These are phyloP conservation scores for Tanytarsus gracilentus DNA, from an alignment of 2,888 invertebrate genomes.

Conservation along the genomic window DNA sequence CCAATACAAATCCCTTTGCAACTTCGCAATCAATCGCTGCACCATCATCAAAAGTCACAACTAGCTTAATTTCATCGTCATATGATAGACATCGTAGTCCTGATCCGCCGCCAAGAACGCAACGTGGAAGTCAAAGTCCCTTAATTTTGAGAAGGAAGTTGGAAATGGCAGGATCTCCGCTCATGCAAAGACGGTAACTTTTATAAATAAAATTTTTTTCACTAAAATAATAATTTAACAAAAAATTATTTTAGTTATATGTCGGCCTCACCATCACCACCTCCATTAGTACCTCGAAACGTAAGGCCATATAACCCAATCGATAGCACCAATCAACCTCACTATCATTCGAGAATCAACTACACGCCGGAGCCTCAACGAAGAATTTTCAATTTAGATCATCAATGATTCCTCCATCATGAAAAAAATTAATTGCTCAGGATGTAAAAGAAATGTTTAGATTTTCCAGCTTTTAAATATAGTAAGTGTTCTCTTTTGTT, in stretches of 20 bases:
- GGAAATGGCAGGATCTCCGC: slow-evolving; percentile 48
- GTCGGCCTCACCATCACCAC: slow-evolving; percentile 45
- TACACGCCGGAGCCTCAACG: slow-evolving; percentile 52
- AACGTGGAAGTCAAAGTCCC: slow-evolving; percentile 38
- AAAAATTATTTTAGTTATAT: slow-evolving; percentile 40
- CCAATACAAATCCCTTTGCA: slow-evolving; percentile 32
- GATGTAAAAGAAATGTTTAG: too few species aligned
- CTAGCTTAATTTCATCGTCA: slow-evolving; percentile 35
- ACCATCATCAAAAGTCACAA: neutral
- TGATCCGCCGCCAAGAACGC: slow-evolving; percentile 50
- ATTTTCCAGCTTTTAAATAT: too few species aligned
- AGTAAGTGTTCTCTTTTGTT: too few species aligned
- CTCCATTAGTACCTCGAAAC: slow-evolving; percentile 46
- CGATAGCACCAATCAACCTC: slow-evolving; percentile 63
- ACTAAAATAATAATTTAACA: slow-evolving; percentile 38
- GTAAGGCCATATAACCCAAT: slow-evolving; percentile 44
- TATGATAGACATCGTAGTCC: slow-evolving; percentile 48
- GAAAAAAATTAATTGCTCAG: too few species aligned
- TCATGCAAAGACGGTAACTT: slow-evolving; percentile 48
- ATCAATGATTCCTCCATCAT: too few species aligned
- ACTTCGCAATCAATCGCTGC: slow-evolving; percentile 32
- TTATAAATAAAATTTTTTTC: neutral
- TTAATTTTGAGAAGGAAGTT: slow-evolving; percentile 51
- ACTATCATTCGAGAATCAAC: slow-evolving; percentile 53
- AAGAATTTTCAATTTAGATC: slow-evolving; percentile 47